Evolutionary conservation across 2,113 vertebrate genomes (phyloP).

Genomic region (Psilopogon haemacephalus): DNA sequence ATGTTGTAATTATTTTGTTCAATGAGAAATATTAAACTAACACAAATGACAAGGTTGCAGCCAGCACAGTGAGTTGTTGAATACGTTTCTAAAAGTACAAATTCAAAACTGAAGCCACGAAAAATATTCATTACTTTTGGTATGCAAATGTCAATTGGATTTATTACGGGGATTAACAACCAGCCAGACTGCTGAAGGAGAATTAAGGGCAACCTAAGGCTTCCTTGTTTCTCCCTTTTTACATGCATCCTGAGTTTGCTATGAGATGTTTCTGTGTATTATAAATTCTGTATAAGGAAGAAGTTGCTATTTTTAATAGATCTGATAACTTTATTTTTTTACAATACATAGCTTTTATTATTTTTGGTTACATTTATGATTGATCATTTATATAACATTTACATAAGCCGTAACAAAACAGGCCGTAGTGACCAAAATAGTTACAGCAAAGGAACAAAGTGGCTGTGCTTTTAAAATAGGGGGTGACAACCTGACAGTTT

Average conservation of each 20-base stretch:
- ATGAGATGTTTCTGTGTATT: conserved; percentile 61
- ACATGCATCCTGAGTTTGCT: conserved; percentile 41
- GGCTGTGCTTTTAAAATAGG: conserved; percentile 62
- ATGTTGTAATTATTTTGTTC: conserved; percentile 49
- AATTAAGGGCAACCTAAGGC: conserved; percentile 45
- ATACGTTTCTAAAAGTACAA: conserved; percentile 20
- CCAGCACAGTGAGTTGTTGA: conserved; percentile 37
- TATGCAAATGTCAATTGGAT: conserved; percentile 52
- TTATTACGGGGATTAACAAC: conserved; percentile 64
- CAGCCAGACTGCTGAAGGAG: conserved; percentile 50
- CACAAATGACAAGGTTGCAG: conserved; percentile 34
- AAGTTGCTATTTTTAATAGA: conserved; percentile 73
- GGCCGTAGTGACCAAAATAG: conserved; percentile 69
- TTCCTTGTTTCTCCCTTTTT: conserved; percentile 34
- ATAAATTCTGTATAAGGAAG: conserved; percentile 66
- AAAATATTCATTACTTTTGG: conserved; percentile 40
- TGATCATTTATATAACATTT: conserved; percentile 66
- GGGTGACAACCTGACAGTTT: conserved; percentile 76
- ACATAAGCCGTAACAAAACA: conserved; percentile 59
- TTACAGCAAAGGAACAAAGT: conserved; percentile 61
- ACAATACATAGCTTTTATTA: conserved; percentile 71
- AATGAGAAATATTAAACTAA: conserved; percentile 34
- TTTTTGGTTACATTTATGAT: conserved; percentile 74
- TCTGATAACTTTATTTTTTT: conserved; percentile 77
- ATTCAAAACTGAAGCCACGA: conserved; percentile 34